phyloP scores from a whole-genome alignment of 2,888 invertebrate species.

The Drosophila percnosoma region DNA sequence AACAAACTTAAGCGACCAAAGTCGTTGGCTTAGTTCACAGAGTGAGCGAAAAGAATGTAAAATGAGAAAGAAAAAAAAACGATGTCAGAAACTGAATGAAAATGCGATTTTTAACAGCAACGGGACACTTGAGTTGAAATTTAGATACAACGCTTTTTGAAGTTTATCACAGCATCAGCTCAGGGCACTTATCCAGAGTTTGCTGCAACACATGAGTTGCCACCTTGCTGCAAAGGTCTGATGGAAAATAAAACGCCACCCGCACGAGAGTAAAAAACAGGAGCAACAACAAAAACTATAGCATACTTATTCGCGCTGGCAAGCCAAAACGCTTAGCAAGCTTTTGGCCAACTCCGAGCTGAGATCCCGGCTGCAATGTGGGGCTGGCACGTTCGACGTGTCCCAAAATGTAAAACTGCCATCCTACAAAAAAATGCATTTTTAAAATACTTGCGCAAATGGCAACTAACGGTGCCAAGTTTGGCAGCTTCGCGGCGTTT shows the following conservation, averaged over 20 bases:
- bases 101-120: slow-evolving; percentile 42
- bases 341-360: slow-evolving; percentile 19
- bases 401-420: slow-evolving; percentile 61
- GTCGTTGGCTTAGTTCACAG: slow-evolving; percentile 64
- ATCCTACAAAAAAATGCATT: slow-evolving; percentile 65
- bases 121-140: slow-evolving; percentile 22
- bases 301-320: slow-evolving; percentile 52
- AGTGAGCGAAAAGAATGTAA: slow-evolving; percentile 36
- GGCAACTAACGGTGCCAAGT: slow-evolving; percentile 78
- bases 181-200: not conserved
- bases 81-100: slow-evolving; percentile 56
- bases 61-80: slow-evolving; percentile 3
- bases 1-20: slow-evolving; percentile 56
- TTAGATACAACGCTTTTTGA: slow-evolving; percentile 19
- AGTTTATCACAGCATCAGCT: slow-evolving; percentile 6
- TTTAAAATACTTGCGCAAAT: slow-evolving; percentile 78
- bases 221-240: slow-evolving; percentile 28
- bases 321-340: slow-evolving; percentile 48
- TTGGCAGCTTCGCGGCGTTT: slow-evolving; percentile 73
- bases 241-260: slow-evolving; percentile 34
- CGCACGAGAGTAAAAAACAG: slow-evolving; percentile 3
- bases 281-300: slow-evolving; percentile 25
- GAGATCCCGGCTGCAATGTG: slow-evolving; percentile 1
- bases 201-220: slow-evolving; percentile 30
- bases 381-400: slow-evolving; percentile 58